phyloP scores from a whole-genome alignment of 2,113 vertebrate genomes.

The Tor tambroides region DNA sequence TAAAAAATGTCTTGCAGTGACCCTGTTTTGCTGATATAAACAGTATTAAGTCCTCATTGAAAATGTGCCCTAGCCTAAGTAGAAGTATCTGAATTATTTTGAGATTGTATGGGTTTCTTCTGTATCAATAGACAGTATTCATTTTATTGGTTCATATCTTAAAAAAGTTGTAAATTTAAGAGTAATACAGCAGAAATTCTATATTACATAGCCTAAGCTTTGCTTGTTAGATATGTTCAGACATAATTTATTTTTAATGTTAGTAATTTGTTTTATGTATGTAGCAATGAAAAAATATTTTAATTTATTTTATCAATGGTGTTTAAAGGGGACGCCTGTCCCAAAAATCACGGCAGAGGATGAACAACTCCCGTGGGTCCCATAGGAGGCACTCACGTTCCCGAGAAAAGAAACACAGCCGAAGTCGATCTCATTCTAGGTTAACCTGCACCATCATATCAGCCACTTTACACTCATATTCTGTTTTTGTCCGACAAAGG shows the following conservation, averaged over 20 bases:
- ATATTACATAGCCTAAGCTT: neutral
- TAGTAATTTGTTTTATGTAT: neutral
- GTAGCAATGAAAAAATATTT: neutral
- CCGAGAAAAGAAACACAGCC: constrained; percentile 81
- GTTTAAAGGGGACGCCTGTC: constrained; percentile 77
- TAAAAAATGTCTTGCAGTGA: no score
- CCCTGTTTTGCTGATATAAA: no score
- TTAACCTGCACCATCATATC: constrained; percentile 11
- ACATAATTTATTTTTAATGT: neutral
- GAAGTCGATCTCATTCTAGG: constrained; percentile 82
- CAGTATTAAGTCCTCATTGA: no score
- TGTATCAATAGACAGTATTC: neutral
- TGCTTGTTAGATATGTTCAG: neutral
- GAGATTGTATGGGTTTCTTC: neutral
- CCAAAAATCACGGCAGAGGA: constrained; percentile 77
- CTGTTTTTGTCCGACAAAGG: neutral
- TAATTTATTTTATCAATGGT: constrained; percentile 6
- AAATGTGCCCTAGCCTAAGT: no score
- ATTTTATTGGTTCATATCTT: neutral
- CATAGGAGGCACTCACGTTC: constrained; percentile 87
- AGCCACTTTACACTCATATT: neutral
- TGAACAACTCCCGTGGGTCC: constrained; percentile 80
- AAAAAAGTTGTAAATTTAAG: no score
- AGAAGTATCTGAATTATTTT: no score
- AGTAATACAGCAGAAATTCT: no score